Percentiles rank a stretch among this genome's conserved stretches.
Conservation (phyloP, 2,797 vertebrate species). For the Adrianichthys oophorus region DNA sequence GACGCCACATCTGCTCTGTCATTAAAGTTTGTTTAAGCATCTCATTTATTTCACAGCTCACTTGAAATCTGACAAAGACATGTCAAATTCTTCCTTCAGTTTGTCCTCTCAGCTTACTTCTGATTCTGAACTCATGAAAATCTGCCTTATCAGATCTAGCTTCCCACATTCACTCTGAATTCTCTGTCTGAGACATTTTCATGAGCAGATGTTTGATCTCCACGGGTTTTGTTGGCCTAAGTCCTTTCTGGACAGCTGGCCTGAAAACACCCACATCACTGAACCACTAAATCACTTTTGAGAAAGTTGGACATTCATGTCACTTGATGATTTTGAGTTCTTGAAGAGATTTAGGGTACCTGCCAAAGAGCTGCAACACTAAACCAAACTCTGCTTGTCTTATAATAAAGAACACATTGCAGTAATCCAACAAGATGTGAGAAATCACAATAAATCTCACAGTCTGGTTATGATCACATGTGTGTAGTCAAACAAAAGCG, state of each 20-base stretch:
- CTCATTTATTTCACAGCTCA: conserved; percentile 45
- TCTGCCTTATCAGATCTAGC: conserved; percentile 36
- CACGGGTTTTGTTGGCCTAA: conserved; percentile 25
- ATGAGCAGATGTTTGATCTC: conserved; percentile 59
- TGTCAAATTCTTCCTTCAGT: conserved; percentile 15
- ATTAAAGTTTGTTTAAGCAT: conserved; percentile 21
- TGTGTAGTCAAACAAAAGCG: conserved; percentile 21
- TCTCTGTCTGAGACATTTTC: conserved; percentile 15
- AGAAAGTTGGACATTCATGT: neutral
- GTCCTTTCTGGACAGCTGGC: conserved; percentile 36
- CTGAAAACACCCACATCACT: conserved; percentile 32
- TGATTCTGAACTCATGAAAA: conserved; percentile 28
- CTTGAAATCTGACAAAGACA: conserved; percentile 16
- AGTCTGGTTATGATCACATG: conserved; percentile 29
- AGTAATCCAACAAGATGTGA: neutral
- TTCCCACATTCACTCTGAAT: conserved; percentile 13
- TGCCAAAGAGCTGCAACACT: neutral
- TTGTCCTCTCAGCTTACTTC: conserved; percentile 23
- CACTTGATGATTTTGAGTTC: conserved; percentile 3
- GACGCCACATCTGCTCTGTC: conserved; percentile 28
- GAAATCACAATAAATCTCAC: conserved; percentile 19
- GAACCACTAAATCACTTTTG: conserved; percentile 19
- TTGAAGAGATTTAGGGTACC: conserved; percentile 16
- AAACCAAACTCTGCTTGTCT: neutral
- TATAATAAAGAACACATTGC: conserved; percentile 7